Evolutionary conservation across 2,797 vertebrate genomes (phyloP), one percentile per base, ranked within the genome.

Genomic region (Gastrophryne carolinensis): DNA sequence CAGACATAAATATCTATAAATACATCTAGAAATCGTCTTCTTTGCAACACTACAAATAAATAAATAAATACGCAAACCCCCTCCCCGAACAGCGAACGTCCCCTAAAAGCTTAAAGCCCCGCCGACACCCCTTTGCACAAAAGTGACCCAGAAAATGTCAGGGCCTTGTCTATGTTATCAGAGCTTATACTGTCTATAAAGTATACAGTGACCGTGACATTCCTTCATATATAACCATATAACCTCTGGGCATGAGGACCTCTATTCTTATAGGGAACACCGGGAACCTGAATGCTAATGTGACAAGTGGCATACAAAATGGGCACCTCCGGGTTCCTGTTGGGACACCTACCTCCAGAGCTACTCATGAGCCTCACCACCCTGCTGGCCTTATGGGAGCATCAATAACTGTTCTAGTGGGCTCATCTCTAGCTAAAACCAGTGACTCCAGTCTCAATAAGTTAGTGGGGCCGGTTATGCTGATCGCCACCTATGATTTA

Each of bases 1-100:
- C 84, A 68, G 79, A 79, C 66, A 79, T 86, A 93, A 93, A 90
- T 91, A 90, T 86, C 80, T 82, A 95, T 93, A 95, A 94, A 95
- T 94, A 94, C 50, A 67, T 49, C 9, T 81, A 64, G 81, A 81
- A 72, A 83, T 71, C 17, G 4, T 44, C 39, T 11, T 27, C 80
- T 62, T 84, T 73, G 65, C 73, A 87, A 81, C 85, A 83, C 84
- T 89, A 76, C 89, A 87, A 95, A 96, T 97, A 96, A 97, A 96
- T 96, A 96, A 93, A 96, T 93, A 95, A 82, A 86, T 91, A 89
- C 54, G 75, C 57, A 75, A 54, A n/a, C n/a, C n/a, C 49, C 64
- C 4, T 53, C 56, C 71, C 83, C 79, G 82, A 84, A 83, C 81
- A 67, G 67, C 50, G 73, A 54, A n/a, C 8, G 74, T 79, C 79